Conservation (phyloP, 1,140 invertebrate species). For the Elysia chlorotica region DNA sequence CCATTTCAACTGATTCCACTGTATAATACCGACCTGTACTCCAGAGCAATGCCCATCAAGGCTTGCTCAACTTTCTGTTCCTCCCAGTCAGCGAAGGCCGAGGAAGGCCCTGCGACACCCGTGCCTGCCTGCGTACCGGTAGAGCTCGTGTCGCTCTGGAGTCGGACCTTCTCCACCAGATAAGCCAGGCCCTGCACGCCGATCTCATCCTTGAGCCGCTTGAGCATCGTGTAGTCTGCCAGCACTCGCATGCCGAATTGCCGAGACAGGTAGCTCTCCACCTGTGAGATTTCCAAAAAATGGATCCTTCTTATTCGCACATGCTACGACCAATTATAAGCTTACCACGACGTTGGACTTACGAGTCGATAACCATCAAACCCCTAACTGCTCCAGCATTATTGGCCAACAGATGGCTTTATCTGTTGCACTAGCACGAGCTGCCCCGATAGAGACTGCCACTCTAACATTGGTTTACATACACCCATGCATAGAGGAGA, state of each 20-base stretch:
- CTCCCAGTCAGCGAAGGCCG: slow-evolving; percentile 7
- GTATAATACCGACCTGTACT: slow-evolving; percentile 10
- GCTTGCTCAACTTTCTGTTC: slow-evolving; percentile 7
- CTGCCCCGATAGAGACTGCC: too few species aligned
- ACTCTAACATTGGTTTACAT: too few species aligned
- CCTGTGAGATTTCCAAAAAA: too few species aligned
- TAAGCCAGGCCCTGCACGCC: slow-evolving; percentile 19
- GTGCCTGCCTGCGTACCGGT: neutral
- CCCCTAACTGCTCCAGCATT: too few species aligned
- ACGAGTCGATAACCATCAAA: too few species aligned
- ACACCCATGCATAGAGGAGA: too few species aligned
- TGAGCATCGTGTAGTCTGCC: slow-evolving; percentile 22
- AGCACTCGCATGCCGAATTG: slow-evolving; percentile 18
- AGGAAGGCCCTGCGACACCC: neutral
- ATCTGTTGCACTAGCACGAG: too few species aligned
- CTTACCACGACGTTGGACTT: too few species aligned
- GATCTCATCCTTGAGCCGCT: slow-evolving; percentile 18
- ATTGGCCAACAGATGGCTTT: too few species aligned
- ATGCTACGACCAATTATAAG: too few species aligned
- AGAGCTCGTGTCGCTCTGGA: neutral
- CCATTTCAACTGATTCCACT: neutral
- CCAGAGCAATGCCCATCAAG: slow-evolving; percentile 5
- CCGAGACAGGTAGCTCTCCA: slow-evolving; percentile 1
- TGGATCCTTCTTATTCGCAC: too few species aligned
- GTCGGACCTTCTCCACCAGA: slow-evolving; percentile 14